These are phyloP conservation scores for Sebastes cheni DNA, from an alignment of 2,797 vertebrate genomes.

Conservation along the genomic window DNA sequence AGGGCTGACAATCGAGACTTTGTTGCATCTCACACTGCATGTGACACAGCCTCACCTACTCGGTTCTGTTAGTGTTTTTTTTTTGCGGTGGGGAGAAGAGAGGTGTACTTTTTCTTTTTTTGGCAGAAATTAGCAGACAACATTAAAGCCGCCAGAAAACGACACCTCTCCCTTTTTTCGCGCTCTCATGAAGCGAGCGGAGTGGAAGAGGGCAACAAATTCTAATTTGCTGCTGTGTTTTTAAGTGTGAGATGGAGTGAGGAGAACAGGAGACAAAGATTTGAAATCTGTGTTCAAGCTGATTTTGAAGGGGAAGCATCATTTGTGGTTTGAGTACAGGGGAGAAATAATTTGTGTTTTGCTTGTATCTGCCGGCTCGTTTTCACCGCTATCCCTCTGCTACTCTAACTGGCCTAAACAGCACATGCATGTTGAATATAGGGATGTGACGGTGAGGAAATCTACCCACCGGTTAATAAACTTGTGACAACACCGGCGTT, in stretches of 20 bases:
- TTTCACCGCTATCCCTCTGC: not conserved
- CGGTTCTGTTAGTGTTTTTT: not conserved
- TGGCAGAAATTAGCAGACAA: not conserved
- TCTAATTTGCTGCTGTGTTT: constrained; percentile 8
- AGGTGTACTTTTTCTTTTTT: not conserved
- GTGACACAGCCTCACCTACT: not conserved
- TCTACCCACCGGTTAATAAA: too few species aligned
- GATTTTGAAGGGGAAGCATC: constrained; percentile 14
- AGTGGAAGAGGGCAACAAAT: constrained; percentile 7
- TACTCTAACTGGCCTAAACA: not conserved
- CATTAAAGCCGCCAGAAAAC: constrained; percentile 6
- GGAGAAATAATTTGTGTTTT: constrained; percentile 13
- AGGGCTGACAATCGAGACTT: not conserved
- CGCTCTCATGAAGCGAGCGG: not conserved
- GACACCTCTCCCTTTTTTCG: not conserved
- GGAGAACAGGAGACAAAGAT: not conserved
- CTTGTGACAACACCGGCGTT: too few species aligned
- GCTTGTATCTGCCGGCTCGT: not conserved
- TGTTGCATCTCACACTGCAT: not conserved
- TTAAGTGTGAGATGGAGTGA: constrained; percentile 4
- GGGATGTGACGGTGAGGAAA: too few species aligned
- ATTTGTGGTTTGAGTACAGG: not conserved
- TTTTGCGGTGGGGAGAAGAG: not conserved
- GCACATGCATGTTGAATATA: too few species aligned
- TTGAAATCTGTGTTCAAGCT: not conserved